Base-by-base conservation (phyloP, 92 coral and sea anemone genomes). In the Palythoa grandiflora region DNA sequence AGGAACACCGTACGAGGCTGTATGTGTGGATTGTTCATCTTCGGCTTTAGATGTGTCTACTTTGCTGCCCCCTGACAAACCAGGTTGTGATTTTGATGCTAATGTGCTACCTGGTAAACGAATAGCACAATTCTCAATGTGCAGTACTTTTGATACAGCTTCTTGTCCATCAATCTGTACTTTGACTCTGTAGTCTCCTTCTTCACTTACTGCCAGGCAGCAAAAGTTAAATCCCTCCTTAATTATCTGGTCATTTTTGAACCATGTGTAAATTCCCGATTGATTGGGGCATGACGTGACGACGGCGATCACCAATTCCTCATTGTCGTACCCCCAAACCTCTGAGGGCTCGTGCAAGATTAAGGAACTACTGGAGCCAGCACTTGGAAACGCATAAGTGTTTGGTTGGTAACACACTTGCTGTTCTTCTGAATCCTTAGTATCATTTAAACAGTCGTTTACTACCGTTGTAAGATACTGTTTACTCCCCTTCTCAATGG, bases 271-370 rank as follows among this genome's bases (percentile, higher is more conserved):
- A 38, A 73, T 44, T 28, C 71, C 51, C 0, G 80, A 8, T 20
- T 75, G 60, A 28, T 17, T 73, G 71, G 71, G 88, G 70, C 71
- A 66, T 38, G 79, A 35, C 13, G 88, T 51, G 79, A 84, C 70
- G 8, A 84, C 80, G 10, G 80, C 88, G 51, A 72, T 71, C 68
- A 84, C 52, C 65, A 84, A 38, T 16, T 84, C 79, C 70, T 84
- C 35, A 28, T 73, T 61, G 71, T 84, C 80, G 37, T 72, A 84
- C 73, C 88, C 88, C 88, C 80, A 72, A 84, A 84, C 51, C 19
- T 84, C 88, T 21, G 81, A 54, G 1, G 88, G 88, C 40, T 84
- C 44, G 80, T 84, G 88, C n/a, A 85, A 53, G 21, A 85, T 85
- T 54, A 73, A 37, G 17, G 72, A 85, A 15, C 57, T 54, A 57